Conservation (phyloP, 2,888 invertebrate species). For the Drosophila dives region DNA sequence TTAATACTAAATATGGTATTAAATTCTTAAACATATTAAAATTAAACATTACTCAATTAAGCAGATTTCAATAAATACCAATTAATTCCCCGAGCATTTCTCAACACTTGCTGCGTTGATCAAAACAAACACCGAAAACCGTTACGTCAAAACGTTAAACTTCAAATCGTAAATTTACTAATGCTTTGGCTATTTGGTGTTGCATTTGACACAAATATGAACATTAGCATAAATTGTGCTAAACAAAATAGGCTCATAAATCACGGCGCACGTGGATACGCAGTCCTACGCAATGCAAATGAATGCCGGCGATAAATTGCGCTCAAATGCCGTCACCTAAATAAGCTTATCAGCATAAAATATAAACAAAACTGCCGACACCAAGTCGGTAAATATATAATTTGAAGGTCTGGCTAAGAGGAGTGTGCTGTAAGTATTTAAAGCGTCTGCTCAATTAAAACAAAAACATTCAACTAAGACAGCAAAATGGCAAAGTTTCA, state of each 20-base stretch:
- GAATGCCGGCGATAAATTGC: constrained; percentile 44
- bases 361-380: constrained; percentile 44
- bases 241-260: constrained; percentile 57
- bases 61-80: constrained; percentile 4
- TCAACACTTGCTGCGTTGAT: constrained; percentile 32
- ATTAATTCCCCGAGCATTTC: constrained; percentile 2
- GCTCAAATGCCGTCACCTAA: constrained; percentile 31
- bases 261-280: constrained; percentile 52
- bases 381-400: constrained; percentile 25
- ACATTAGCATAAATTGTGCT: constrained; percentile 42
- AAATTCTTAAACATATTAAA: not conserved
- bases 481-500: constrained; percentile 49
- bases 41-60: not conserved
- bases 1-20: not conserved
- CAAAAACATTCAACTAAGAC: constrained; percentile 30
- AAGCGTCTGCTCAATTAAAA: constrained; percentile 3
- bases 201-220: constrained; percentile 50
- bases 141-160: constrained; percentile 16
- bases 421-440: constrained; percentile 32
- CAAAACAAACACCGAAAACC: constrained; percentile 13
- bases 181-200: constrained; percentile 14
- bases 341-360: constrained; percentile 47
- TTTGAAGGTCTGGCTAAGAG: constrained; percentile 61
- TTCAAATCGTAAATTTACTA: constrained; percentile 1
- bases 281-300: constrained; percentile 60